Evolutionary conservation across 2,888 invertebrate species (phyloP).

Genomic region (Noctua comes): DNA sequence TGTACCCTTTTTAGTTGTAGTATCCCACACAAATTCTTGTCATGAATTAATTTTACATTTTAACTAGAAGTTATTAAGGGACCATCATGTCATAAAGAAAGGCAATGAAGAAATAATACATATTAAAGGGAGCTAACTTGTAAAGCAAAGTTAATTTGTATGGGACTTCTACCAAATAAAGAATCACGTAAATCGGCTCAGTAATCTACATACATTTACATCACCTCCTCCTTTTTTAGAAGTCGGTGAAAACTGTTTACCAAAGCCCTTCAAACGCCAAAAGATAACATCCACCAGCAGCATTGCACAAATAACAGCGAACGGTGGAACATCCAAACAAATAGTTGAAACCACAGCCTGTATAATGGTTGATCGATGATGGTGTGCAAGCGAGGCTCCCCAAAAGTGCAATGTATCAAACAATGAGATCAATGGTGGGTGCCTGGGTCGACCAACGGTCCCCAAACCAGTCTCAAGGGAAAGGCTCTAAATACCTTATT

Average conservation of each 20-base stretch:
- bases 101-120: background rate
- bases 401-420: conserved; percentile 86
- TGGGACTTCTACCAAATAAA: background rate
- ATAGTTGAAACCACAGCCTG: conserved; percentile 68
- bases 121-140: background rate
- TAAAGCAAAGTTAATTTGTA: background rate
- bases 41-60: background rate
- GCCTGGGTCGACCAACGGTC: conserved; percentile 86
- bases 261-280: background rate
- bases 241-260: background rate
- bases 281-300: background rate
- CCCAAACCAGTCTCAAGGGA: conserved; percentile 82
- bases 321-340: background rate
- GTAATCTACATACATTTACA: background rate
- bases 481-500: conserved; percentile 72
- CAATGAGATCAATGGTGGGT: conserved; percentile 82
- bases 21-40: background rate
- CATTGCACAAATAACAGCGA: background rate
- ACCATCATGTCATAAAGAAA: background rate
- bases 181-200: background rate
- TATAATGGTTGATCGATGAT: conserved; percentile 74
- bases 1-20: background rate
- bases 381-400: conserved; percentile 76
- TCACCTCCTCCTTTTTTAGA: background rate
- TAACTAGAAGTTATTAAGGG: background rate